Conservation (phyloP, 2,797 vertebrate genomes). For the Nannoperca obscura region DNA sequence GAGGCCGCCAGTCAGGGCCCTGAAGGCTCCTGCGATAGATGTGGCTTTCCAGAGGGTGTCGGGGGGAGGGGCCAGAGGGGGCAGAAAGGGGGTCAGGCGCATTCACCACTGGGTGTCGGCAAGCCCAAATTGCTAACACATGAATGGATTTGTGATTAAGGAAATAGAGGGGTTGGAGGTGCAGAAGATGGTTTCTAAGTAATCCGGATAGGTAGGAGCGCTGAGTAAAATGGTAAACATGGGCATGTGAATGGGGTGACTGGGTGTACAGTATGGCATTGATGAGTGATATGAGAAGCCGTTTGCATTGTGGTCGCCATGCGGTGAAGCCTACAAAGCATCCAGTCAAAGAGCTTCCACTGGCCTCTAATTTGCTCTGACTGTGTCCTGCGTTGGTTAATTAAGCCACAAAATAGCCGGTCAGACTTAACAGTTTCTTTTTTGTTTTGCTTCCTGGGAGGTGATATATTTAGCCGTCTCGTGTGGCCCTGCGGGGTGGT, state of each 20-base stretch:
- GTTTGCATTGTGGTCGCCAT: conserved; percentile 56
- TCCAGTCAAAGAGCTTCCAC: conserved; percentile 62
- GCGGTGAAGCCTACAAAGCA: conserved; percentile 66
- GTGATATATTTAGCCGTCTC: conserved; percentile 83
- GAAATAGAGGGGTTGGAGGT: conserved; percentile 43
- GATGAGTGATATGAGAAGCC: conserved; percentile 57
- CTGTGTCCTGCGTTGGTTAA: conserved; percentile 79
- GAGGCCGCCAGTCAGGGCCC: conserved; percentile 65
- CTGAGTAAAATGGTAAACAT: conserved; percentile 29
- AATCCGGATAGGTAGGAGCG: conserved; percentile 40
- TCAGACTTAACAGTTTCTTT: conserved; percentile 52
- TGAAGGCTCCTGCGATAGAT: conserved; percentile 75
- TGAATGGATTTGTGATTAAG: conserved; percentile 70
- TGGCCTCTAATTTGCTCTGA: conserved; percentile 82
- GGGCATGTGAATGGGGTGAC: conserved; percentile 9
- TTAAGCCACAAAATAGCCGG: conserved; percentile 78
- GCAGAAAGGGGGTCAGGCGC: conserved; percentile 72
- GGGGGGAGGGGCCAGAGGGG: conserved; percentile 59
- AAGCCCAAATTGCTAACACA: conserved; percentile 78
- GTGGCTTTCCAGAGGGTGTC: conserved; percentile 81
- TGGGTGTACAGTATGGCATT: conserved; percentile 29
- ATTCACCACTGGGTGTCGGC: conserved; percentile 76
- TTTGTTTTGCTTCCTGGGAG: conserved; percentile 66
- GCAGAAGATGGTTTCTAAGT: conserved; percentile 35
- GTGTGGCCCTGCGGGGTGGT: conserved; percentile 78